Evolutionary conservation across 2,113 vertebrate species (phyloP), one percentile per base, ranked within the genome.

Genomic region (Ameiurus melas): DNA sequence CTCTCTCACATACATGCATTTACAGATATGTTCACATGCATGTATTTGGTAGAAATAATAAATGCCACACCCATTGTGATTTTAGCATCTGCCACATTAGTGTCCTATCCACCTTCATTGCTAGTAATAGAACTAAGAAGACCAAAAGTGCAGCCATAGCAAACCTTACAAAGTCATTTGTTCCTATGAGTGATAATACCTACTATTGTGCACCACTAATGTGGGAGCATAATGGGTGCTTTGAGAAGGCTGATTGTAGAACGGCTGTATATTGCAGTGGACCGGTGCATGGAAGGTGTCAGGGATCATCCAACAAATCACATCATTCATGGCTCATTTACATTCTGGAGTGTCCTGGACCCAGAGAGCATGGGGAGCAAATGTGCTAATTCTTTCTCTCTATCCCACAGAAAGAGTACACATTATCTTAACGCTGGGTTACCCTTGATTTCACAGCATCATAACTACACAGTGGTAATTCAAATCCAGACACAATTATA

Each of bases 251-350:
- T 90, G 87, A 92, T 91, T 91, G 88, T 83, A 73, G 68, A 39
- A 80, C 84, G 88, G 90, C 90, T 78, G 43, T 62, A 27, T 71
- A 90, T 88, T 91, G 90, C 88, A 89, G 85, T 87, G 66, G 88
- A 78, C 57, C 36, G 71, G 70, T 33, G 39, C 70, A 27, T 70
- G 78, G 87, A 85, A 91, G 64, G 84, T 90, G 87, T 51, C 60
- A 88, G 88, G 86, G 91, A 89, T 88, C 88, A 88, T 89, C 83
- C 90, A 79, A 88, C 90, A 92, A 93, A 94, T 93, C 91, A 86
- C 90, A 93, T 93, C 91, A 92, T 92, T 93, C 92, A 93, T 81
- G 84, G 87, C 92, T 94, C 91, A 92, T 94, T 94, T 93, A 91
- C 90, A 90, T 89, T 83, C 82, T 55, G 75, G 90, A 92, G 92